Evolutionary conservation across 2,797 vertebrate species (phyloP).

Genomic region (Silurus aristotelis): DNA sequence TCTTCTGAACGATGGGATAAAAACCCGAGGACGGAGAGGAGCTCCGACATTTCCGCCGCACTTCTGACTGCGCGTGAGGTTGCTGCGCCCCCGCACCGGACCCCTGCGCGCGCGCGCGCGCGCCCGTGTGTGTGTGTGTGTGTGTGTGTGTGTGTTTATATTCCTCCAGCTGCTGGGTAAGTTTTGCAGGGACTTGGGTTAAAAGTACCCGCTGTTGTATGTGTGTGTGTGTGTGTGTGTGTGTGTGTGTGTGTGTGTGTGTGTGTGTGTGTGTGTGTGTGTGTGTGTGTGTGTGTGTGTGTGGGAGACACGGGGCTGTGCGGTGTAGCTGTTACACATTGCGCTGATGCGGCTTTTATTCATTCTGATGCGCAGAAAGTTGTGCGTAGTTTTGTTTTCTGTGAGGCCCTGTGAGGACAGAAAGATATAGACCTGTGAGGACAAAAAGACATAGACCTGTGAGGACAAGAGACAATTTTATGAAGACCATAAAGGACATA

Average conservation of each 20-base stretch:
- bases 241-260: constrained; percentile 41
- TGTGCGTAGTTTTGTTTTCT: neutral
- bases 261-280: constrained; percentile 7
- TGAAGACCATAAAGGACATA: neutral
- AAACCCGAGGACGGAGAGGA: neutral
- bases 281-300: constrained; percentile 25
- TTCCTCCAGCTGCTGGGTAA: neutral
- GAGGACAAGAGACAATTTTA: neutral
- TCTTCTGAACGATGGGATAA: neutral
- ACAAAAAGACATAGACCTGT: too few relatives aligned
- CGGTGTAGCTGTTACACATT: neutral
- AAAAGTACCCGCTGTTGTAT: neutral
- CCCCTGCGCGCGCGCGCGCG: neutral
- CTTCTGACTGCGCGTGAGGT: neutral
- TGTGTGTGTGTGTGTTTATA: neutral
- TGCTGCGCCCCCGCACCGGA: neutral
- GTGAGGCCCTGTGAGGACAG: too few relatives aligned
- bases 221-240: neutral
- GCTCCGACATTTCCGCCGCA: neutral
- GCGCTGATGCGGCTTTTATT: constrained; percentile 9
- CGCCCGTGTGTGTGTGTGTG: neutral
- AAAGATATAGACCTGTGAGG: too few relatives aligned
- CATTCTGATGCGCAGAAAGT: neutral
- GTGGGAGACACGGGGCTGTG: constrained; percentile 7
- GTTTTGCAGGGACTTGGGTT: neutral